phyloP scores from a whole-genome alignment of 2,113 vertebrate species.

The Loxodonta africana region DNA sequence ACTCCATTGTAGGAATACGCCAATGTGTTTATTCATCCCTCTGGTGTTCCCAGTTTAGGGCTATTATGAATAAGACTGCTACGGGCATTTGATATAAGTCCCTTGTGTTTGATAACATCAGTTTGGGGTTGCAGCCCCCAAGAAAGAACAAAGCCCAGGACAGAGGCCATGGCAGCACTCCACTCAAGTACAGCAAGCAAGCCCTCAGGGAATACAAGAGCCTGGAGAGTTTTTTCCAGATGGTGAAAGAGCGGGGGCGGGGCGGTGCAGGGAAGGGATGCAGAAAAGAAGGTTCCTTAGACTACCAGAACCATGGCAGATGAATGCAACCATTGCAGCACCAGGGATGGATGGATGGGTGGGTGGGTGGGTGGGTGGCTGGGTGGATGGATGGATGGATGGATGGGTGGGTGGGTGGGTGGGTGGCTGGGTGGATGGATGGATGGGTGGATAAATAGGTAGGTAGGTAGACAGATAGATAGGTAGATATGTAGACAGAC shows the following conservation, averaged over 20 bases:
- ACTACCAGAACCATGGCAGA: background rate
- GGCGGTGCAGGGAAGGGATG: background rate
- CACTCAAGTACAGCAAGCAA: fast-evolving
- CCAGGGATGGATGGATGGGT: background rate
- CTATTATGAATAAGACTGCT: background rate
- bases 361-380: no score
- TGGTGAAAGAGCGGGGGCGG: fast-evolving
- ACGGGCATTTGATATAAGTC: background rate
- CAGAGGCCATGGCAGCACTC: background rate
- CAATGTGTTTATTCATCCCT: background rate
- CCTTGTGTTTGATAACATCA: no score
- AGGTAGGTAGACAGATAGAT: no score
- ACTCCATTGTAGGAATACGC: background rate
- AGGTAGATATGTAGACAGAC: fast-evolving
- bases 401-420: no score
- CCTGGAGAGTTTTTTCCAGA: background rate
- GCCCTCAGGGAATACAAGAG: background rate
- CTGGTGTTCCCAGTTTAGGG: no score
- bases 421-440: no score
- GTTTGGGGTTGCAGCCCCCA: background rate
- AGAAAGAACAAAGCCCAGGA: fast-evolving
- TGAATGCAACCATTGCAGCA: background rate
- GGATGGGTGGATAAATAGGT: no score
- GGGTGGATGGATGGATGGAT: no score
- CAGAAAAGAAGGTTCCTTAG: background rate